A percentile compares a stretch with the other conserved stretches of the same genome.
phyloP scores from a whole-genome alignment of 2,888 invertebrate species.

The Sinotaia quadrata region DNA sequence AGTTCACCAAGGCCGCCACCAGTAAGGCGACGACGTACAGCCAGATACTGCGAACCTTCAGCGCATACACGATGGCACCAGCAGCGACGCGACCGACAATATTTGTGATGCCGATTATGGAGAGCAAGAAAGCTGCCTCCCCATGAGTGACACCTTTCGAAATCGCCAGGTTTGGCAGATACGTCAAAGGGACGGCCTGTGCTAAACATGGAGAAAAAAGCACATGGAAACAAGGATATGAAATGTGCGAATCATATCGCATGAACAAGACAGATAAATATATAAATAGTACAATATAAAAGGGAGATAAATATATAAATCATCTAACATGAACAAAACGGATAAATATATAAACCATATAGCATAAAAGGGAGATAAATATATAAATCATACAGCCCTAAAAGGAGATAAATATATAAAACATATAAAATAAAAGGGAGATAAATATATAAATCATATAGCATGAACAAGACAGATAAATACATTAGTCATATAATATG shows the following conservation, averaged over 20 bases:
- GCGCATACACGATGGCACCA: slow-evolving; percentile 56
- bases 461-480: too few species aligned
- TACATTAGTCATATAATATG: too few species aligned
- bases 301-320: too few species aligned
- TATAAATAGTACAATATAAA: not conserved
- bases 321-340: too few species aligned
- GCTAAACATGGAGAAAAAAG: slow-evolving; percentile 42
- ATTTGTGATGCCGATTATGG: slow-evolving; percentile 65
- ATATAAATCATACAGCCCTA: too few species aligned
- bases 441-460: too few species aligned
- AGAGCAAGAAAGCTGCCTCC: slow-evolving; percentile 62
- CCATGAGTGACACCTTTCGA: slow-evolving; percentile 48
- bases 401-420: too few species aligned
- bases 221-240: not conserved
- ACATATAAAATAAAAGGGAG: too few species aligned
- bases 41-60: slow-evolving; percentile 51
- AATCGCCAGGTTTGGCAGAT: slow-evolving; percentile 62
- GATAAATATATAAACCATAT: too few species aligned
- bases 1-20: slow-evolving; percentile 51
- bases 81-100: slow-evolving; percentile 56
- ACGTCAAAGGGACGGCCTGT: slow-evolving; percentile 59
- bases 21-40: slow-evolving; percentile 57
- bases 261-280: slow-evolving; percentile 6
- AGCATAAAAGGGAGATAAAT: too few species aligned
- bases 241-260: too few species aligned